phyloP scores from a whole-genome alignment of 2,797 vertebrate species.

The Allochrocebus solatus region DNA sequence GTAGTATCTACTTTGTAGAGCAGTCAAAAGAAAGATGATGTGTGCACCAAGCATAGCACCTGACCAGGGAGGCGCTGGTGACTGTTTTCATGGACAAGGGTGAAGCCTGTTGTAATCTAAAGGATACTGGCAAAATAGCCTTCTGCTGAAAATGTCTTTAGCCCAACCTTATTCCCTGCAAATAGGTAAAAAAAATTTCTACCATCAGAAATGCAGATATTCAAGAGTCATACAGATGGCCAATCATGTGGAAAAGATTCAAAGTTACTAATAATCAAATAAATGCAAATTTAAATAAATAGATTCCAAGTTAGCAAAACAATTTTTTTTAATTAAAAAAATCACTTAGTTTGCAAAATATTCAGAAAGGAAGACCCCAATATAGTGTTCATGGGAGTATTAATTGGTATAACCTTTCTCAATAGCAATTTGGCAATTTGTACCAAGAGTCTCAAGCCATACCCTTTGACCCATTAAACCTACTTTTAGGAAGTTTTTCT shows the following conservation, averaged over 20 bases:
- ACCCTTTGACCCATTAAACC: not conserved
- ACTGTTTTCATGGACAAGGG: not conserved
- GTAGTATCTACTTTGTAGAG: not conserved
- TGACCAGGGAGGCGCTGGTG: not conserved
- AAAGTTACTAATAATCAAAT: not conserved
- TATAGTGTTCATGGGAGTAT: not conserved
- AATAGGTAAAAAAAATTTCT: not conserved
- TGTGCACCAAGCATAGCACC: not conserved
- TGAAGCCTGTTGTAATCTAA: not conserved
- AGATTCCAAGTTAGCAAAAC: not conserved
- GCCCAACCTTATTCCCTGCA: not conserved
- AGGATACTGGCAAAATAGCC: not conserved
- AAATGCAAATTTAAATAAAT: not conserved
- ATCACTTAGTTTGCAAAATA: not conserved
- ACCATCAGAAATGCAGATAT: not conserved
- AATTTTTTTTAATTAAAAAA: not conserved
- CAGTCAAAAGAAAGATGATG: not conserved
- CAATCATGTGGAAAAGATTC: not conserved
- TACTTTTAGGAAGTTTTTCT: not conserved
- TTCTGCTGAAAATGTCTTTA: not conserved
- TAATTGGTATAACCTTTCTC: not conserved
- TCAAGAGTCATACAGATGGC: not conserved
- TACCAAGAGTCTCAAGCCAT: not conserved
- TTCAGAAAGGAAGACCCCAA: not conserved
- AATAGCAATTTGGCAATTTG: not conserved